Percentiles rank a stretch among this genome's conserved stretches.
These are phyloP conservation scores for Drosophila albomicans DNA, from an alignment of 1,140 invertebrate species.

Conservation along the genomic window DNA sequence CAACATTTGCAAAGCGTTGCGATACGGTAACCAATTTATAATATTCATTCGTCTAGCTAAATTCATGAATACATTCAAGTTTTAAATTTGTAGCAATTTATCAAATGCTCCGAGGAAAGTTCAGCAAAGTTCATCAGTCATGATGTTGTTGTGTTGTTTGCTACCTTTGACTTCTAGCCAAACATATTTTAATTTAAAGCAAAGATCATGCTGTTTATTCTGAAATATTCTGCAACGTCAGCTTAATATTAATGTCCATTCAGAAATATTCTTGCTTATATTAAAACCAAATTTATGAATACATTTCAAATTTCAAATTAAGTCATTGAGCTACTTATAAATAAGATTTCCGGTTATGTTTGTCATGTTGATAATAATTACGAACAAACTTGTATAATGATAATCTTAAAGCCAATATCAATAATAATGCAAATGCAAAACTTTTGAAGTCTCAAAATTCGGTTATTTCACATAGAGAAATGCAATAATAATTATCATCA, in stretches of 20 bases:
- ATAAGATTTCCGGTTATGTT: no score
- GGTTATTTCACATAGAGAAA: no score
- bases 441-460: no score
- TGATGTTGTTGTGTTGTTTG: not conserved
- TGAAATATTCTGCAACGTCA: not conserved
- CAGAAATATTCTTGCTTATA: no score
- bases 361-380: no score
- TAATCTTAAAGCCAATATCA: no score
- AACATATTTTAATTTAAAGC: not conserved
- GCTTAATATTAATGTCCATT: not conserved
- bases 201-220: not conserved
- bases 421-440: no score
- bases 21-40: slow-evolving; percentile 16
- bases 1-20: not conserved
- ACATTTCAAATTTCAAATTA: no score
- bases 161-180: not conserved
- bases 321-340: no score
- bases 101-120: not conserved
- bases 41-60: slow-evolving; percentile 1
- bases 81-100: not conserved
- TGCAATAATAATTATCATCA: no score
- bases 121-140: not conserved
- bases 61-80: slow-evolving; percentile 3
- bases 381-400: no score
- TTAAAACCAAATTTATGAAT: no score